Percentiles rank a stretch among this genome's conserved stretches.
phyloP scores from a whole-genome alignment of 2,888 invertebrate genomes.

The Julus scanicus region DNA sequence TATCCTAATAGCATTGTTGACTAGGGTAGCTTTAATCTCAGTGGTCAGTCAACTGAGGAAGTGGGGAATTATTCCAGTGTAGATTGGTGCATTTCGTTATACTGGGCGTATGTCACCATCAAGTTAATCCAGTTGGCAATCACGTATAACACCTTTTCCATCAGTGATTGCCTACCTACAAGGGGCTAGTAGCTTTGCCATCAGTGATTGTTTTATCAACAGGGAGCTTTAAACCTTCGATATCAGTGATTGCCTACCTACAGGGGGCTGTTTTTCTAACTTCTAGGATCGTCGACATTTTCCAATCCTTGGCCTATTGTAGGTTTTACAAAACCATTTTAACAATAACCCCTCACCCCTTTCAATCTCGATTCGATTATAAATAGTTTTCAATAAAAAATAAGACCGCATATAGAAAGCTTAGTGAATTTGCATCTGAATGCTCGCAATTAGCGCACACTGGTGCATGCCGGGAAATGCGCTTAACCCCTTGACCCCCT shows the following conservation, averaged over 20 bases:
- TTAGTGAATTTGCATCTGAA: not conserved
- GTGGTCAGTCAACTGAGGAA: too few species aligned
- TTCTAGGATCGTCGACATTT: not conserved
- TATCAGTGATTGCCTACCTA: not conserved
- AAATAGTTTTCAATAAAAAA: not conserved
- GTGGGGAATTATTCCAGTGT: too few species aligned
- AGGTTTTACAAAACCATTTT: not conserved
- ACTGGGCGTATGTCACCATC: too few species aligned
- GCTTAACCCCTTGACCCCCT: conserved; percentile 9
- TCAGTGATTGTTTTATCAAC: too few species aligned
- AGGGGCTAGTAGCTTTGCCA: not conserved
- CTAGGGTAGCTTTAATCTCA: too few species aligned
- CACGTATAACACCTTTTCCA: not conserved
- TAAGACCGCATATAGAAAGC: not conserved
- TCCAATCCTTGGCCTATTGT: too few species aligned
- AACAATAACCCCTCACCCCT: not conserved
- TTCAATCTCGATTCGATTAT: conserved; percentile 20
- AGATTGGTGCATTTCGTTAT: too few species aligned
- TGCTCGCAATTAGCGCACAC: not conserved
- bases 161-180: not conserved
- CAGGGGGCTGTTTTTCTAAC: not conserved
- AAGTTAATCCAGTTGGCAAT: not conserved
- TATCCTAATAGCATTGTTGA: too few species aligned
- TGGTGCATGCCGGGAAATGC: conserved; percentile 12
- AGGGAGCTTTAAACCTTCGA: not conserved